These are phyloP conservation scores for Echeneis naucrates DNA, from an alignment of 2,797 vertebrate species.

Conservation along the genomic window DNA sequence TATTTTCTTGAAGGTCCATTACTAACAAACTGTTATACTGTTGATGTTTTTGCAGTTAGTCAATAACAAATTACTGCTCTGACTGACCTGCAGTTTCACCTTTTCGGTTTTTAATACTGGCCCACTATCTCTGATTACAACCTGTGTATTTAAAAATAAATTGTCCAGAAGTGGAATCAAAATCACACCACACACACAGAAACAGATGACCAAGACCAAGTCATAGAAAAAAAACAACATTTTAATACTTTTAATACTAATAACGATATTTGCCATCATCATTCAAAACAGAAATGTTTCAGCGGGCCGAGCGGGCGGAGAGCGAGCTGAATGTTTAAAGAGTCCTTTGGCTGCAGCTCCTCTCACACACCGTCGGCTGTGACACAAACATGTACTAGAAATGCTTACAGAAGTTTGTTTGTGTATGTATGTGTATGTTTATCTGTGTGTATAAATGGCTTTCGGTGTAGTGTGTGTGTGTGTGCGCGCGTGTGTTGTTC, in stretches of 20 bases:
- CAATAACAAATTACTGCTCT: neutral
- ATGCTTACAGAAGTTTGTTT: slow-evolving; percentile 69
- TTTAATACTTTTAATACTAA: slow-evolving; percentile 75
- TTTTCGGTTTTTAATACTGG: neutral
- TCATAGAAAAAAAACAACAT: slow-evolving; percentile 75
- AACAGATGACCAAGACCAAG: slow-evolving; percentile 52
- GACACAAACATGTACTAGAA: slow-evolving; percentile 64
- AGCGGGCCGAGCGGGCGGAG: slow-evolving; percentile 60
- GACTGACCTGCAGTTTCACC: neutral
- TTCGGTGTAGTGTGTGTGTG: slow-evolving; percentile 44
- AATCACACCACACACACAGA: slow-evolving; percentile 20
- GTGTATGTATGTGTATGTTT: slow-evolving; percentile 21
- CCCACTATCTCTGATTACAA: neutral
- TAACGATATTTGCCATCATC: slow-evolving; percentile 71
- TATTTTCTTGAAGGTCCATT: neutral
- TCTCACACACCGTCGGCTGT: slow-evolving; percentile 45
- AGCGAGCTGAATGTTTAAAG: slow-evolving; percentile 68
- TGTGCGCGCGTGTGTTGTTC: slow-evolving; percentile 3
- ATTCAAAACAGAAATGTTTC: slow-evolving; percentile 75
- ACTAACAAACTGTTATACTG: no score
- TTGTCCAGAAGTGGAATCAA: neutral
- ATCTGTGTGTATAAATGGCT: slow-evolving; percentile 55
- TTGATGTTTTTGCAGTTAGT: no score
- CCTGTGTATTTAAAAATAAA: neutral
- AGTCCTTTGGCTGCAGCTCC: slow-evolving; percentile 81